A percentile compares a stretch with the other conserved stretches of the same genome.
phyloP scores from a whole-genome alignment of 2,113 vertebrate genomes.

The Tachuris rubrigastra region DNA sequence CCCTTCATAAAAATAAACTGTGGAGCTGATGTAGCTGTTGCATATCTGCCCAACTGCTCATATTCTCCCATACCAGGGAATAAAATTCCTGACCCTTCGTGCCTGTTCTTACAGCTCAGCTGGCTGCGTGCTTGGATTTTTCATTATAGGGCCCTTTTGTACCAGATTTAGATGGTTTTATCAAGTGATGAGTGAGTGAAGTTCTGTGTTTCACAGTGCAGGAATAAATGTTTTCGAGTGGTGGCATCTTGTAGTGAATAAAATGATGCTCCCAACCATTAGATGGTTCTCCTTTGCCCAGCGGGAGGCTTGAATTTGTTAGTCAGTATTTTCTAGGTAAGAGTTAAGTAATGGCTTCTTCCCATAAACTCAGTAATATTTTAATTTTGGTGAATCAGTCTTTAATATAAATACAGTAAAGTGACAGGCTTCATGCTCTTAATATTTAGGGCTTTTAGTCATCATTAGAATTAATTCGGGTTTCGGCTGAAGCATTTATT shows the following conservation, averaged over 20 bases:
- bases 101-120: background rate
- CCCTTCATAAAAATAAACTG: background rate
- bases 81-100: background rate
- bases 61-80: background rate
- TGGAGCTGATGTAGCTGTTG: background rate
- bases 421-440: background rate
- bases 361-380: slow-evolving; percentile 7
- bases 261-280: background rate
- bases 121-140: background rate
- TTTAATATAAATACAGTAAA: slow-evolving; percentile 7
- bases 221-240: background rate
- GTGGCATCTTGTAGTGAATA: background rate
- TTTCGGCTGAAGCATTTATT: slow-evolving; percentile 2
- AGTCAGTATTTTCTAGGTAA: background rate
- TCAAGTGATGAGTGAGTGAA: background rate
- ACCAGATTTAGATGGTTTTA: background rate
- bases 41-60: background rate
- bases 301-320: background rate
- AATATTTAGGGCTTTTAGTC: slow-evolving; percentile 30
- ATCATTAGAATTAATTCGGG: slow-evolving; percentile 11
- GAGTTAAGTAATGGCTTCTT: slow-evolving; percentile 5
- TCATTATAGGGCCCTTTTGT: background rate
- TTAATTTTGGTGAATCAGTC: slow-evolving; percentile 31
- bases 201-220: background rate
- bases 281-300: background rate